Conservation (phyloP, 64 coral and sea anemone species). For the Montipora capricornis region DNA sequence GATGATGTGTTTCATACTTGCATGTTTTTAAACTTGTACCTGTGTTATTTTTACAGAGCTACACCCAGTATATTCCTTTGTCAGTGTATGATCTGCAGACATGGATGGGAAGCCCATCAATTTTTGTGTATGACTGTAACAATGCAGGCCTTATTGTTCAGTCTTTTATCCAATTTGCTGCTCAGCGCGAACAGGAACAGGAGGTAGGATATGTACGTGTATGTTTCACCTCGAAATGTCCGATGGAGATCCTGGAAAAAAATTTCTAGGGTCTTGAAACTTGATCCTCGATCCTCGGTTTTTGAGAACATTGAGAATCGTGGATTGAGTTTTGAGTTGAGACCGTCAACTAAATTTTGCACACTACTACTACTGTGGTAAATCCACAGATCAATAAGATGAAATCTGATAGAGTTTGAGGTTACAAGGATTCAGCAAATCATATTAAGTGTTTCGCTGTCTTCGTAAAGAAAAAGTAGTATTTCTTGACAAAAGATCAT, state of each 20-base stretch:
- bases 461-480: no score
- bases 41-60: constrained; percentile 60
- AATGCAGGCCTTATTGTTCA: constrained; percentile 98
- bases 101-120: constrained; percentile 99
- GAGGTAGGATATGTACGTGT: constrained; percentile 50
- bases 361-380: neutral
- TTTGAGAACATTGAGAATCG: no score
- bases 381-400: neutral
- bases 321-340: no score
- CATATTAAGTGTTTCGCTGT: no score
- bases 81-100: constrained; percentile 99
- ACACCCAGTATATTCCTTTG: constrained; percentile 98
- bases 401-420: no score
- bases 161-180: constrained; percentile 92
- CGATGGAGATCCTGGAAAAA: no score
- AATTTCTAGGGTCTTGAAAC: no score
- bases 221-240: no score
- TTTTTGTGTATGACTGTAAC: constrained; percentile 99
- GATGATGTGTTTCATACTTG: neutral
- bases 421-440: no score
- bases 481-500: neutral
- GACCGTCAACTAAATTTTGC: no score
- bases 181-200: constrained; percentile 91
- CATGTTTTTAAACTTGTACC: no score
- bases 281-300: no score